Conservation (phyloP, 1,140 invertebrate species). For the Aphaenogaster rudis region DNA sequence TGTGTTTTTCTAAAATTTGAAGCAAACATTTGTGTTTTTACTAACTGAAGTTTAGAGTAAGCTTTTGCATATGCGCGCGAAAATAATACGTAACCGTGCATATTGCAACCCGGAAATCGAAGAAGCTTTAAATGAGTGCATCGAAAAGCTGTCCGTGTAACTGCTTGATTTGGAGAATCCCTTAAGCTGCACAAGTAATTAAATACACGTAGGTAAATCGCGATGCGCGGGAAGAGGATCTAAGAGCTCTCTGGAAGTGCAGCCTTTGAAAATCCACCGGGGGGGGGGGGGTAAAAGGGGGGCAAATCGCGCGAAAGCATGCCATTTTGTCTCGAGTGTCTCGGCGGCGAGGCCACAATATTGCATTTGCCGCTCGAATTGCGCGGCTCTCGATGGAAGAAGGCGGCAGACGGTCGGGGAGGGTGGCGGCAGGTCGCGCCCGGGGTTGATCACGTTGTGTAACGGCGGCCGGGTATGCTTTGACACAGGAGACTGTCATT, state of each 20-base stretch:
- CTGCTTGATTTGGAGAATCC: neutral
- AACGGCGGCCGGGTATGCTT: slow-evolving; percentile 76
- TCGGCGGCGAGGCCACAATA: slow-evolving; percentile 40
- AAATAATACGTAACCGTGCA: neutral
- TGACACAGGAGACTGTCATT: slow-evolving; percentile 82
- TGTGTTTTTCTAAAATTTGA: slow-evolving; percentile 7
- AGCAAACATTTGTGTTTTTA: slow-evolving; percentile 19
- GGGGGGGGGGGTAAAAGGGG: neutral
- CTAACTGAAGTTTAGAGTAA: neutral
- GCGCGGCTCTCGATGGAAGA: slow-evolving; percentile 46
- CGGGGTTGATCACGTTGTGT: slow-evolving; percentile 61
- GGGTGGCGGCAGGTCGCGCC: neutral
- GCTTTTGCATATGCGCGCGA: neutral
- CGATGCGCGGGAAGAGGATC: neutral
- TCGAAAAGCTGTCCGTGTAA: neutral
- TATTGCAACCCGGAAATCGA: neutral
- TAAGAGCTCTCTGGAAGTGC: neutral
- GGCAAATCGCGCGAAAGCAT: slow-evolving; percentile 26
- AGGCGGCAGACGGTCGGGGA: neutral
- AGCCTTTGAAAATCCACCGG: slow-evolving; percentile 38
- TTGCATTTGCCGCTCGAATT: slow-evolving; percentile 59
- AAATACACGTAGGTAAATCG: slow-evolving; percentile 25
- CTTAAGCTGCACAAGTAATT: slow-evolving; percentile 11
- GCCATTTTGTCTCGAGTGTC: slow-evolving; percentile 27
- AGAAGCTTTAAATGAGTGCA: neutral